Evolutionary conservation across 2,888 invertebrate species (phyloP).

Genomic region (Sinodicranocentrus sp.): DNA sequence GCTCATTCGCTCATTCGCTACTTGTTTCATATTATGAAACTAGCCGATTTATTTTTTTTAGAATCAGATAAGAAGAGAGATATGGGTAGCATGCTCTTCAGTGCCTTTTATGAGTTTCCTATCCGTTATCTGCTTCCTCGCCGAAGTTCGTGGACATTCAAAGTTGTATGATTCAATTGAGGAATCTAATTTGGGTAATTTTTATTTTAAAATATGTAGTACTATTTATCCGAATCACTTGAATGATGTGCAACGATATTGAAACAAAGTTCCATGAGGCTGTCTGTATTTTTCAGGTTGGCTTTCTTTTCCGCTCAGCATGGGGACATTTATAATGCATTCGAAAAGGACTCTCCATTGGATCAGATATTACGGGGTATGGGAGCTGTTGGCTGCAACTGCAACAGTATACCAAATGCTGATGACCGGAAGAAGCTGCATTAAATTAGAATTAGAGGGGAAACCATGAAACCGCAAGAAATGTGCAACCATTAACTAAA

Average conservation of each 20-base stretch:
- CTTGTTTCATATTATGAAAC: too few species aligned
- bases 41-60: constrained; percentile 16
- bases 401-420: too few species aligned
- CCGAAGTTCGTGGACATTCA: constrained; percentile 74
- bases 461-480: too few species aligned
- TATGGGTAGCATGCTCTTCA: constrained; percentile 61
- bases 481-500: too few species aligned
- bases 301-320: constrained; percentile 74
- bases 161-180: constrained; percentile 65
- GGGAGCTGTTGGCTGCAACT: background rate
- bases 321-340: constrained; percentile 79
- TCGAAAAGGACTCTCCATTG: constrained; percentile 68
- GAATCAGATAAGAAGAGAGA: constrained; percentile 74
- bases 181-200: constrained; percentile 61
- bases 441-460: too few species aligned
- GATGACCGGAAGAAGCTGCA: too few species aligned
- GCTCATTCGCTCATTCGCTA: too few species aligned
- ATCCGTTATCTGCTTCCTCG: constrained; percentile 68
- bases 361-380: constrained; percentile 57
- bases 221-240: background rate
- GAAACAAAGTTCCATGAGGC: background rate
- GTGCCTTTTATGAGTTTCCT: constrained; percentile 72
- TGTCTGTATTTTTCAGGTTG: constrained; percentile 61
- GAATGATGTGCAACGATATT: background rate
- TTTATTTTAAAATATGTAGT: background rate